phyloP scores from a whole-genome alignment of 1,140 invertebrate species.

The Hormaphis cornu region DNA sequence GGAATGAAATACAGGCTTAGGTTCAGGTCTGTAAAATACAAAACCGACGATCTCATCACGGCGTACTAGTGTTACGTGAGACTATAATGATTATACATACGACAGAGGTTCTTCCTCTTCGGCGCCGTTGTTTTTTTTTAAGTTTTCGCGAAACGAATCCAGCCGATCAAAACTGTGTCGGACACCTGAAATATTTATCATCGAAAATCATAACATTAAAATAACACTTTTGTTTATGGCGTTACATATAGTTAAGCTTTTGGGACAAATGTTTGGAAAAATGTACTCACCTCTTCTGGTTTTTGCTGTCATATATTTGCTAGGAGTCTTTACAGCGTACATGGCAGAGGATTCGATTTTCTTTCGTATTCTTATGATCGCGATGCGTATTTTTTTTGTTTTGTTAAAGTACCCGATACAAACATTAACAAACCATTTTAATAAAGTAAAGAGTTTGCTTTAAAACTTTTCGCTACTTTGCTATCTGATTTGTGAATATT shows the following conservation, averaged over 20 bases:
- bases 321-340: slow-evolving; percentile 25
- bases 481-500: no score
- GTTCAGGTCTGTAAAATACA: slow-evolving; percentile 1
- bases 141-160: slow-evolving; percentile 16
- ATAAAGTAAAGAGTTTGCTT: background rate
- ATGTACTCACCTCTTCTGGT: slow-evolving; percentile 16
- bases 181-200: background rate
- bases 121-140: slow-evolving; percentile 5
- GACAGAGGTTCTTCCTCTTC: slow-evolving; percentile 16
- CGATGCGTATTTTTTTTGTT: no score
- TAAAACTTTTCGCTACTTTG: no score
- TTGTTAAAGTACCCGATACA: no score
- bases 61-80: background rate
- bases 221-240: background rate
- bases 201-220: background rate
- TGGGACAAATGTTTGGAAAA: background rate
- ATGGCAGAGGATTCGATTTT: background rate
- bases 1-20: slow-evolving; percentile 18
- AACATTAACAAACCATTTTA: background rate
- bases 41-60: background rate
- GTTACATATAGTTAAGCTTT: slow-evolving; percentile 6
- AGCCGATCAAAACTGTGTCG: slow-evolving; percentile 18
- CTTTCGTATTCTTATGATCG: no score
- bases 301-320: slow-evolving; percentile 23
- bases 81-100: background rate